Evolutionary conservation across 2,888 invertebrate species (phyloP), one percentile per base, ranked within the genome.

Genomic region (Pogonocherus hispidulus): DNA sequence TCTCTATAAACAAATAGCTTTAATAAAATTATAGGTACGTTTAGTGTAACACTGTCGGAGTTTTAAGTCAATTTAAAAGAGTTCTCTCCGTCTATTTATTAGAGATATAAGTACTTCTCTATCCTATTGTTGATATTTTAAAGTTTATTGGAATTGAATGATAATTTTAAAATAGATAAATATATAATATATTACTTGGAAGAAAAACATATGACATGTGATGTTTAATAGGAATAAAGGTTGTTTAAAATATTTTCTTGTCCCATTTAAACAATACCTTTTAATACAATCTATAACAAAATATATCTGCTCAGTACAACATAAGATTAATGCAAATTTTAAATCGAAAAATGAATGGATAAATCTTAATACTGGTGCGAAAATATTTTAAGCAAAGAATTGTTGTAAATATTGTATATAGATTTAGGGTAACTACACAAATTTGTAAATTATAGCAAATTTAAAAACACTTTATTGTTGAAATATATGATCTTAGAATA

Each of bases 51-150:
- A 74, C 77, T 78, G 76, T 75, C 73, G 60, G 72, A 62, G 69
- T 69, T 81, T 79, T 76, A 75, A 80, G 84, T 84, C 84, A 84
- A 84, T 84, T 84, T 82, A 80, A 80, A 79, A 71, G 75, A 81
- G 80, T 81, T 82, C 76, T 83, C 80, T 84, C 84, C 84, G 83
- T 84, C 84, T 83, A 81, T 76, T 78, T 78, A 73, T 66, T 79
- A 81, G 77, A 78, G 74, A 71, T 80, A 81, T 52, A 81, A 77
- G 73, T 73, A 74, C 73, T 76, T 79, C 80, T 83, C 82, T 84
- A 84, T 83, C 81, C 82, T 83, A 82, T 80, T 84, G 84, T 84
- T 84, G 84, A 84, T 82, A 84, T 81, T 84, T 82, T 81, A 84
- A 83, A 84, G 83, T 84, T 84, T 84, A 84, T 84, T 80, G 80